Conservation (phyloP, 2,888 invertebrate genomes). For the Elaeidobius kamerunicus region DNA sequence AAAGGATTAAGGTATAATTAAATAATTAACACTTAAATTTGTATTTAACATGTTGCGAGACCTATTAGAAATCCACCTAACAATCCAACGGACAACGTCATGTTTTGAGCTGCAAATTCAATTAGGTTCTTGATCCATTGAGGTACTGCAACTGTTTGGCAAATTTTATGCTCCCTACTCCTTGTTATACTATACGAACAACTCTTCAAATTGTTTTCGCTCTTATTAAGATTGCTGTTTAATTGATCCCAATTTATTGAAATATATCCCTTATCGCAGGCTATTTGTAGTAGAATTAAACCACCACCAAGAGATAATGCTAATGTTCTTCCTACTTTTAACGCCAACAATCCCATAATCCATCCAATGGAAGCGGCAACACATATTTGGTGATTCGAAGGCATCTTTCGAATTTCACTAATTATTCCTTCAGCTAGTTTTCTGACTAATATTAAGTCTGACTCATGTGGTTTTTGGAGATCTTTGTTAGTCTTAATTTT, state of each 20-base stretch:
- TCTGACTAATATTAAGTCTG: conserved; percentile 3
- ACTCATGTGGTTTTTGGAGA: conserved; percentile 1
- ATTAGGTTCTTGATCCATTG: conserved; percentile 7
- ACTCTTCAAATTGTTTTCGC: not conserved
- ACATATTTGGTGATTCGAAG: conserved; percentile 20
- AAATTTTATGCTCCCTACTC: not conserved
- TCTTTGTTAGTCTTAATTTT: conserved; percentile 16
- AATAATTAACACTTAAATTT: not conserved
- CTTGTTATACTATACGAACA: too few species aligned
- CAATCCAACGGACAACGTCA: conserved; percentile 15
- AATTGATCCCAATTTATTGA: conserved; percentile 23
- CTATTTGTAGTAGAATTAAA: conserved; percentile 21
- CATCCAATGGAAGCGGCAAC: conserved; percentile 23
- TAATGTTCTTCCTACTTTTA: conserved; percentile 24
- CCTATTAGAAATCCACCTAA: conserved; percentile 28
- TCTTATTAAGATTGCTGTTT: not conserved
- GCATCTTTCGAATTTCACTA: conserved; percentile 15
- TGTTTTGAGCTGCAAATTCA: conserved; percentile 11
- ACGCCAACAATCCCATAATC: conserved; percentile 20
- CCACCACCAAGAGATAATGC: conserved; percentile 23
- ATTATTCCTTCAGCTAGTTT: conserved; percentile 6
- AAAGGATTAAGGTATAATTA: too few species aligned
- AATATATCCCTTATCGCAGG: conserved; percentile 17
- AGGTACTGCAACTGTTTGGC: not conserved
- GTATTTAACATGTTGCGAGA: conserved; percentile 14